Percentiles rank a stretch among this genome's conserved stretches.
These are phyloP conservation scores for Conus betulinus DNA, from an alignment of 1,140 invertebrate genomes.

Conservation along the genomic window DNA sequence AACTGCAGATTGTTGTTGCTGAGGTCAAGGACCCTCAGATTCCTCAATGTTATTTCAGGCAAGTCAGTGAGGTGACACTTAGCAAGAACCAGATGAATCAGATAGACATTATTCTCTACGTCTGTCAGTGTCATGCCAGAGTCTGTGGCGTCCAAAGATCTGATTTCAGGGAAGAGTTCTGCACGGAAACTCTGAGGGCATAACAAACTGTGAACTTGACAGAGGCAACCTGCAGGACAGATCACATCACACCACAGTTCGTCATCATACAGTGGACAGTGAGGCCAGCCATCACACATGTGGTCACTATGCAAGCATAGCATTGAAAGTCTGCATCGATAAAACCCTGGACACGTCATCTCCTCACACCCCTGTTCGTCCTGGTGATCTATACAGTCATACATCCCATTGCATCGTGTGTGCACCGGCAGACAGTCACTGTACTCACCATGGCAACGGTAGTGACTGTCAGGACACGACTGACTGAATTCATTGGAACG, in stretches of 20 bases:
- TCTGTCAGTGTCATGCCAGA: not conserved
- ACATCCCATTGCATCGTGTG: slow-evolving; percentile 15
- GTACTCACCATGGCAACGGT: not conserved
- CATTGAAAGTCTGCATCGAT: slow-evolving; percentile 16
- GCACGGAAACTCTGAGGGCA: slow-evolving; percentile 10
- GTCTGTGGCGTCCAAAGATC: not conserved
- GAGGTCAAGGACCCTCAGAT: slow-evolving; percentile 23
- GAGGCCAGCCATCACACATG: slow-evolving; percentile 17
- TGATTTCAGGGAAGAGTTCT: not conserved
- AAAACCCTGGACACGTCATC: slow-evolving; percentile 38
- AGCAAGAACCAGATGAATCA: not conserved
- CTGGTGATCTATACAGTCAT: not conserved
- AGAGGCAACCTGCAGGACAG: slow-evolving; percentile 48
- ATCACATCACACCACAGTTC: slow-evolving; percentile 33
- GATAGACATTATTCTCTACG: not conserved
- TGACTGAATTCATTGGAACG: not conserved
- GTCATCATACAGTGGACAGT: slow-evolving; percentile 40
- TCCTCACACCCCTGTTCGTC: slow-evolving; percentile 3
- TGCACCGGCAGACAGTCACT: not conserved
- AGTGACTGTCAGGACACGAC: slow-evolving; percentile 1
- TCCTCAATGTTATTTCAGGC: not conserved
- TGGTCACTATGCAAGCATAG: slow-evolving; percentile 23
- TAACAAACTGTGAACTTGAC: not conserved
- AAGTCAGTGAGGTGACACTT: not conserved
- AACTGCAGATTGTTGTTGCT: slow-evolving; percentile 18